phyloP scores from a whole-genome alignment of 2,797 vertebrate genomes.

The Graptemys geographica region DNA sequence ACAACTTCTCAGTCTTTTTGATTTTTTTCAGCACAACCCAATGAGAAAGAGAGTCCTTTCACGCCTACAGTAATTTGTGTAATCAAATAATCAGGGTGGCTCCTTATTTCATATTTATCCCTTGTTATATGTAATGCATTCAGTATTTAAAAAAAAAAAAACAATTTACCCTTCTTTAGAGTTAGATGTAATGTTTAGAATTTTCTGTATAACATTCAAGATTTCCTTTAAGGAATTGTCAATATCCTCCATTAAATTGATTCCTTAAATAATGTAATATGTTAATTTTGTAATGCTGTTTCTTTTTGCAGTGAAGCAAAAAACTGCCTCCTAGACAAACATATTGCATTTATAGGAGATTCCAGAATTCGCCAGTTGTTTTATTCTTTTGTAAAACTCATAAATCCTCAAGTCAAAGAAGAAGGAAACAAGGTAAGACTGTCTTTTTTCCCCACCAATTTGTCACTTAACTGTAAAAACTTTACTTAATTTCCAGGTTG shows the following conservation, averaged over 20 bases:
- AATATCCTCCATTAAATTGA: neutral
- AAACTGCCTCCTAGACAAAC: slow-evolving; percentile 90
- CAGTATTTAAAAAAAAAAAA: neutral
- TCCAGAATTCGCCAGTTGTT: slow-evolving; percentile 96
- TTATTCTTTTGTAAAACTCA: slow-evolving; percentile 93
- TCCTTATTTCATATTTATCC: slow-evolving; percentile 16
- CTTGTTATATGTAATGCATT: neutral
- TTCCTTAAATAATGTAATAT: neutral
- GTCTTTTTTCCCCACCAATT: neutral
- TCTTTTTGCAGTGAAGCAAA: slow-evolving; percentile 92
- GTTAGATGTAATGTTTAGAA: neutral
- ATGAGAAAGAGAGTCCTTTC: neutral
- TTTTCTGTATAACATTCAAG: neutral
- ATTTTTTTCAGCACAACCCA: neutral
- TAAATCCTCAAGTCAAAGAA: slow-evolving; percentile 89
- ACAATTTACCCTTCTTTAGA: neutral
- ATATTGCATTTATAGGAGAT: slow-evolving; percentile 93
- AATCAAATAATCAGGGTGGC: neutral
- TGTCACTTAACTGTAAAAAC: neutral
- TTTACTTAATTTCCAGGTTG: neutral
- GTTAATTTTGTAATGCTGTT: slow-evolving; percentile 45
- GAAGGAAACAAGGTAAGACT: slow-evolving; percentile 92
- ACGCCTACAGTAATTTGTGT: neutral
- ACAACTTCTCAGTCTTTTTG: neutral
- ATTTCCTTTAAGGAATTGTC: neutral